Percentiles rank a stretch among this genome's conserved stretches.
phyloP scores from a whole-genome alignment of 2,888 invertebrate genomes.

The Tubulanus polymorphus region DNA sequence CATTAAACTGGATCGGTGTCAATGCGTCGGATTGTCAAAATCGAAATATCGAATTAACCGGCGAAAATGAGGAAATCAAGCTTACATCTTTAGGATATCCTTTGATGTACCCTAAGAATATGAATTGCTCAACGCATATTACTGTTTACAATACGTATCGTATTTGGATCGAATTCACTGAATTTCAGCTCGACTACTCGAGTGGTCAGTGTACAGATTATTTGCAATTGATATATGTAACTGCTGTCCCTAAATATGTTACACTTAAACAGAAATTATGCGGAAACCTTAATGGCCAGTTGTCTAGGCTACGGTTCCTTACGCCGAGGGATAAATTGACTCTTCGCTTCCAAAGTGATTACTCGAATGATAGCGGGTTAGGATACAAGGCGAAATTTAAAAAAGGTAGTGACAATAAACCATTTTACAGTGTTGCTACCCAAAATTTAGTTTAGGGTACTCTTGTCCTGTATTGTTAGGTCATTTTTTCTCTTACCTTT shows the following conservation, averaged over 20 bases:
- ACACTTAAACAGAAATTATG: background rate
- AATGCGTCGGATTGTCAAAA: too few species aligned
- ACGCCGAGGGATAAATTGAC: background rate
- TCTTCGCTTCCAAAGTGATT: background rate
- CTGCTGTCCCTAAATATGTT: background rate
- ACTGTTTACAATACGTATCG: background rate
- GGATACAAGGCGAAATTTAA: background rate
- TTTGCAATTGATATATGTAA: background rate
- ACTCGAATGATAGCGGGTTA: background rate
- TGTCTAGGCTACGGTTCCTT: background rate
- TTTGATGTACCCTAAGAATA: background rate
- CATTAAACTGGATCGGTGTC: too few species aligned
- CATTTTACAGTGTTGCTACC: too few species aligned
- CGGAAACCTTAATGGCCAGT: background rate
- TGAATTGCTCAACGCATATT: background rate
- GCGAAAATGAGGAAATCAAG: too few species aligned
- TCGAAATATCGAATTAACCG: too few species aligned
- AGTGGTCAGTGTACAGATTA: background rate
- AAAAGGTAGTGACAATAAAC: too few species aligned
- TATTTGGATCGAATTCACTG: background rate
- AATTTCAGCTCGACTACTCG: background rate
- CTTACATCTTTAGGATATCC: too few species aligned
- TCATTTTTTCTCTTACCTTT: too few species aligned
- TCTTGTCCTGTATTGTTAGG: too few species aligned
- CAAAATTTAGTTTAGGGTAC: too few species aligned